These are phyloP conservation scores for Physocephala rufipes DNA, from an alignment of 2,888 invertebrate genomes.

Conservation along the genomic window DNA sequence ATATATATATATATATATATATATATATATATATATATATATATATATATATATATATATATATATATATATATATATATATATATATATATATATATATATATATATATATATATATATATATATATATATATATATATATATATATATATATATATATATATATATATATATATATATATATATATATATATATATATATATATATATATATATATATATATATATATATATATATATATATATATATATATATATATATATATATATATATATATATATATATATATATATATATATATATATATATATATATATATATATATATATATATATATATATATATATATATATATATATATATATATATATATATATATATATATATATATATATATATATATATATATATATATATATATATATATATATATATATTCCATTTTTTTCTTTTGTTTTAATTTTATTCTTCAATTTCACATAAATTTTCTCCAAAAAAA, in stretches of 20 bases:
- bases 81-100: no score
- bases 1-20: no score
- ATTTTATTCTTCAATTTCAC: no score
- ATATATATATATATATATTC: not conserved
- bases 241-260: slow-evolving; percentile 15
- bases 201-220: not conserved
- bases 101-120: no score
- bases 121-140: no score
- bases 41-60: no score
- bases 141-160: no score
- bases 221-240: not conserved
- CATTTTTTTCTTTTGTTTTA: not conserved
- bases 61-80: no score
- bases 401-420: not conserved
- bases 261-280: slow-evolving; percentile 11
- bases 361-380: slow-evolving; percentile 20
- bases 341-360: slow-evolving; percentile 1
- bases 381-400: slow-evolving; percentile 25
- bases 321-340: slow-evolving; percentile 1
- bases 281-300: slow-evolving; percentile 1
- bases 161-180: slow-evolving; percentile 22
- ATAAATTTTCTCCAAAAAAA: no score
- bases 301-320: slow-evolving; percentile 1
- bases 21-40: no score
- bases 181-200: slow-evolving; percentile 19